These are phyloP conservation scores for Vombatus ursinus DNA, from an alignment of 2,113 vertebrate genomes.

Conservation along the genomic window DNA sequence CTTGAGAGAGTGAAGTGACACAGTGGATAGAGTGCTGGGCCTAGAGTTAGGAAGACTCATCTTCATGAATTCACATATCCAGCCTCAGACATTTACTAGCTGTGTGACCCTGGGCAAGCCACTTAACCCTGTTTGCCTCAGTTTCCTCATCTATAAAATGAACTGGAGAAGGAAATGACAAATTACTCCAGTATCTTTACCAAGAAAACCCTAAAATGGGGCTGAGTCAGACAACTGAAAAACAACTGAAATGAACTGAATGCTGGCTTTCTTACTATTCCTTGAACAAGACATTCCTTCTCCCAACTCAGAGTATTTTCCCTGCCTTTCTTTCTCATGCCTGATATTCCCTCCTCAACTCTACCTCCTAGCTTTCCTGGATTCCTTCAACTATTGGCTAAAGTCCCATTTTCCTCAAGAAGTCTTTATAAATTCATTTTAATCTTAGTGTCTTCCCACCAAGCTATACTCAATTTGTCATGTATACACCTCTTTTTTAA, in stretches of 20 bases:
- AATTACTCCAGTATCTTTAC: too few species aligned
- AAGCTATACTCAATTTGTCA: neutral
- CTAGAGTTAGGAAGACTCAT: too few species aligned
- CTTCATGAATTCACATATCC: too few species aligned
- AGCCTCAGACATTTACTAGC: too few species aligned
- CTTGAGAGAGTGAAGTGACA: neutral
- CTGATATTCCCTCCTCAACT: neutral
- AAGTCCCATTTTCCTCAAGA: neutral
- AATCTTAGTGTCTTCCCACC: neutral
- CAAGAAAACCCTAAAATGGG: too few species aligned
- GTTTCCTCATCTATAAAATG: too few species aligned
- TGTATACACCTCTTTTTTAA: neutral
- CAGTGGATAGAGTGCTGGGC: too few species aligned
- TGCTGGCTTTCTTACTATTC: neutral
- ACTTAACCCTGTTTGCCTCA: too few species aligned
- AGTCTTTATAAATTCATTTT: neutral
- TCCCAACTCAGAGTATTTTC: neutral
- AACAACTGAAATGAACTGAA: too few species aligned
- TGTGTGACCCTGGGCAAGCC: too few species aligned
- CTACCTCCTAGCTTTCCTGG: neutral
- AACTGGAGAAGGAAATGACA: too few species aligned
- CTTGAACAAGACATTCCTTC: neutral
- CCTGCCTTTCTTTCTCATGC: neutral
- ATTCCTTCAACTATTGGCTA: neutral
- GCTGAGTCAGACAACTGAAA: too few species aligned